Percentiles rank a stretch among this genome's conserved stretches.
These are phyloP conservation scores for Drosophila trapezifrons DNA, from an alignment of 1,140 invertebrate genomes.

Conservation along the genomic window DNA sequence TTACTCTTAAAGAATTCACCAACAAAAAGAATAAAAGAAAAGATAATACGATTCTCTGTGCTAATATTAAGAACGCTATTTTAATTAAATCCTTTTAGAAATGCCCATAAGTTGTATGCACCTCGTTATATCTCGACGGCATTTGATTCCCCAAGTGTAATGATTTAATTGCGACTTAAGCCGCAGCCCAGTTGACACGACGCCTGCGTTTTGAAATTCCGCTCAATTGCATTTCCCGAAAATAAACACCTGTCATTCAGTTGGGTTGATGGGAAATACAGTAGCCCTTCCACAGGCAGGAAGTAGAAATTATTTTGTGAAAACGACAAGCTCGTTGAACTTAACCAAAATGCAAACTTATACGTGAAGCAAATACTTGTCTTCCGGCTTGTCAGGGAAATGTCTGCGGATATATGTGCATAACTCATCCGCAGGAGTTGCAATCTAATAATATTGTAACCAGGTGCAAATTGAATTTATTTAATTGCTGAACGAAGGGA, in stretches of 20 bases:
- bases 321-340: slow-evolving; percentile 29
- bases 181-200: slow-evolving; percentile 54
- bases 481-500: neutral
- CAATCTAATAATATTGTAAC: neutral
- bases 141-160: slow-evolving; percentile 14
- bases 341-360: slow-evolving; percentile 47
- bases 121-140: neutral
- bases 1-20: no score
- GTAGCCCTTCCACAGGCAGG: neutral
- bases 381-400: slow-evolving; percentile 9
- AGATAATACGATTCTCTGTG: no score
- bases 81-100: neutral
- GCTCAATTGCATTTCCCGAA: slow-evolving; percentile 57
- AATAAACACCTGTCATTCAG: slow-evolving; percentile 62
- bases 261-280: neutral
- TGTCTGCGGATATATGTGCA: slow-evolving; percentile 2
- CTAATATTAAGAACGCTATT: neutral
- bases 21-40: no score
- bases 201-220: slow-evolving; percentile 38
- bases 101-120: neutral
- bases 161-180: slow-evolving; percentile 59
- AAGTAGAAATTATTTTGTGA: slow-evolving; percentile 12
- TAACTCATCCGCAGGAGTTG: neutral
- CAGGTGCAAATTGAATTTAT: slow-evolving; percentile 40
- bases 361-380: slow-evolving; percentile 49